A percentile compares a stretch with the other conserved stretches of the same genome.
Evolutionary conservation across 2,113 vertebrate genomes (phyloP).

Genomic region (Ahaetulla prasina): DNA sequence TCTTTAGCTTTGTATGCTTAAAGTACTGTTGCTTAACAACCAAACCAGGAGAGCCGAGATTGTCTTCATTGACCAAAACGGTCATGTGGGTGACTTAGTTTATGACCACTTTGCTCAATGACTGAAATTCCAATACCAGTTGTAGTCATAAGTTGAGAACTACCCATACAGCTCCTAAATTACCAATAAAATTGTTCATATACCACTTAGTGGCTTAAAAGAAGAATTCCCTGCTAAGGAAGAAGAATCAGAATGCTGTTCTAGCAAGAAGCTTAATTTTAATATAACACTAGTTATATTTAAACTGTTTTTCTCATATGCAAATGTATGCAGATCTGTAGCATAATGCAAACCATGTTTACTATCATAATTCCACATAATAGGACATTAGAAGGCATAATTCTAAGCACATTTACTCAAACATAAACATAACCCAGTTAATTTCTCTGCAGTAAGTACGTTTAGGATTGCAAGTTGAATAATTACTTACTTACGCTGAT

Average conservation of each 20-base stretch:
- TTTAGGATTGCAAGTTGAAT: background rate
- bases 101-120: background rate
- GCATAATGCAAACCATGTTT: background rate
- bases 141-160: background rate
- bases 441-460: background rate
- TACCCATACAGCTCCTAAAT: background rate
- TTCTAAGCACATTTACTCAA: background rate
- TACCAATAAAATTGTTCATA: background rate
- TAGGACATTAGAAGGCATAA: background rate
- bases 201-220: background rate
- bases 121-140: background rate
- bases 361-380: background rate
- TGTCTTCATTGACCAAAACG: background rate
- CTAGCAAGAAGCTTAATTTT: background rate
- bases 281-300: background rate
- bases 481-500: no score
- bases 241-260: background rate
- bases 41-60: background rate
- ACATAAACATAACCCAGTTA: background rate
- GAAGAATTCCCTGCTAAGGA: background rate
- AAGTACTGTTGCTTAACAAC: background rate
- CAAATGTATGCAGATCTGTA: background rate
- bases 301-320: background rate
- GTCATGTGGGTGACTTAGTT: background rate
- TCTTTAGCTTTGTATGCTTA: background rate